These are phyloP conservation scores for Plebejus argus DNA, from an alignment of 2,888 invertebrate genomes.

Conservation along the genomic window DNA sequence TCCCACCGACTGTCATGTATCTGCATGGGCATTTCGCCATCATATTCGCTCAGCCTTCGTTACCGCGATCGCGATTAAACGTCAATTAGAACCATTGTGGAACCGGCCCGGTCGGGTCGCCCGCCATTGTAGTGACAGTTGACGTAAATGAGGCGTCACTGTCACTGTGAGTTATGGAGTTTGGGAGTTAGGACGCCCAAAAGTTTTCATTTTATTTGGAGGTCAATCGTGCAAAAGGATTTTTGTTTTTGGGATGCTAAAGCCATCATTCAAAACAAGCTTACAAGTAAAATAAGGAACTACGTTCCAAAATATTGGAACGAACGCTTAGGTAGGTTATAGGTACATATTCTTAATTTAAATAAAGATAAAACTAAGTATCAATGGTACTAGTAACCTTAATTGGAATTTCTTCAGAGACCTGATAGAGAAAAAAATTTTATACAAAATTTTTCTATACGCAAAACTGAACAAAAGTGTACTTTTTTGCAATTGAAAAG, in stretches of 20 bases:
- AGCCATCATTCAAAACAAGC: too few species aligned
- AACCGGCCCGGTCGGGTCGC: constrained; percentile 55
- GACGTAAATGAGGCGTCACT: constrained; percentile 49
- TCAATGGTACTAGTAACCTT: too few species aligned
- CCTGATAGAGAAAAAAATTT: too few species aligned
- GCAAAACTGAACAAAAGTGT: too few species aligned
- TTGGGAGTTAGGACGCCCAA: constrained; percentile 29
- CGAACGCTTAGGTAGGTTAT: too few species aligned
- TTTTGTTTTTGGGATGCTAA: not conserved
- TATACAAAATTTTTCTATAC: too few species aligned
- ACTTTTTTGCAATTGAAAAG: too few species aligned
- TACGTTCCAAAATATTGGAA: too few species aligned
- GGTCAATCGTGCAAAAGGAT: not conserved
- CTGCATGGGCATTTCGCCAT: constrained; percentile 33
- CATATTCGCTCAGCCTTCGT: constrained; percentile 52
- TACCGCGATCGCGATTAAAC: constrained; percentile 67
- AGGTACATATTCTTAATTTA: too few species aligned
- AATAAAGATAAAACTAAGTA: too few species aligned
- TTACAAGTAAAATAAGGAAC: too few species aligned
- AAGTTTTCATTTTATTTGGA: not conserved
- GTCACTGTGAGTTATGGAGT: constrained; percentile 42
- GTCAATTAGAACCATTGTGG: constrained; percentile 75
- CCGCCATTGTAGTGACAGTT: constrained; percentile 44
- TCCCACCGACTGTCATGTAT: constrained; percentile 15
- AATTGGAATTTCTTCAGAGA: too few species aligned